Percentiles rank a stretch among this genome's conserved stretches.
Evolutionary conservation across 2,888 invertebrate species (phyloP).

Genomic region (Ichneumoninae sp.): DNA sequence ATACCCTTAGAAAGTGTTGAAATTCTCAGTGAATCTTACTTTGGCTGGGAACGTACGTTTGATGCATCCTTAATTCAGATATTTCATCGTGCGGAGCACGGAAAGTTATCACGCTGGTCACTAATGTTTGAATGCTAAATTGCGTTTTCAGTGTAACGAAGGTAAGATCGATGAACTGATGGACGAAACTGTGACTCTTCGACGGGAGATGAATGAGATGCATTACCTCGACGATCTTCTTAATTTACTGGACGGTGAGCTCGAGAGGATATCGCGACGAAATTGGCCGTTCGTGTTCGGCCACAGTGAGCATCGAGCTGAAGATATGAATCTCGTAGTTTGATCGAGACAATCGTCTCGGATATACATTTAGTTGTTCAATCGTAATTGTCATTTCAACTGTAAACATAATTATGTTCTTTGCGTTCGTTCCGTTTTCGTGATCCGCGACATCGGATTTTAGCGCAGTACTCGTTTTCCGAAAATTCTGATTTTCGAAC

Average conservation of each 20-base stretch:
- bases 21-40: too few relatives aligned
- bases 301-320: constrained; percentile 71
- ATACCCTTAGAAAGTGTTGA: too few relatives aligned
- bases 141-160: constrained; percentile 76
- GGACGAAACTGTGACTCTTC: constrained; percentile 73
- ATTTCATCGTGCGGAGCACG: background rate
- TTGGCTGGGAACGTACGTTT: too few relatives aligned
- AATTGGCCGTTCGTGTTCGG: constrained; percentile 81
- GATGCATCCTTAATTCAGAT: too few relatives aligned
- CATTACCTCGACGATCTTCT: constrained; percentile 81
- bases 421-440: background rate
- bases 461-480: constrained; percentile 8
- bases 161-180: constrained; percentile 75
- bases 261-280: constrained; percentile 78
- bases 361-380: constrained; percentile 8
- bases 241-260: constrained; percentile 78
- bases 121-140: background rate
- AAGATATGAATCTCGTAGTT: constrained; percentile 80
- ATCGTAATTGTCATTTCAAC: constrained; percentile 3
- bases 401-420: background rate
- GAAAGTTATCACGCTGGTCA: background rate
- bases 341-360: constrained; percentile 56
- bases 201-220: constrained; percentile 77
- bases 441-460: constrained; percentile 7
- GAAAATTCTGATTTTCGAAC: constrained; percentile 20